These are phyloP conservation scores for Calcarius ornatus DNA, from an alignment of 2,113 vertebrate genomes.

Conservation along the genomic window DNA sequence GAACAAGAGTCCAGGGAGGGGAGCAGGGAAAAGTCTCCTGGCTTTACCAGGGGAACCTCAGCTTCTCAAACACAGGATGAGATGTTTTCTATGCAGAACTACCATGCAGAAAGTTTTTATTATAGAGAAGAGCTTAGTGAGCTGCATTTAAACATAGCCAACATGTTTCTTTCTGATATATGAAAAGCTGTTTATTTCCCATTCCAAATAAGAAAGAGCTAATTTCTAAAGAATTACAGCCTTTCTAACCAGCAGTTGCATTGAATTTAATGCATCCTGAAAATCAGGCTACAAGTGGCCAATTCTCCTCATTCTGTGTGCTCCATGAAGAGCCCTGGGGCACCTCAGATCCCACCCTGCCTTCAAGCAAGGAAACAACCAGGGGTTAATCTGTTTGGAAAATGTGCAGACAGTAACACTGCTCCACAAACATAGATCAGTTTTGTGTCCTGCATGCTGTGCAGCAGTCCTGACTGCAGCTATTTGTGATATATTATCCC, in stretches of 20 bases:
- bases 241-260: background rate
- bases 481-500: background rate
- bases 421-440: background rate
- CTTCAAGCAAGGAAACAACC: background rate
- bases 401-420: background rate
- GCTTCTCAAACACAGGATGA: background rate
- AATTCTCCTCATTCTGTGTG: background rate
- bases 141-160: background rate
- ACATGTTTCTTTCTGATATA: background rate
- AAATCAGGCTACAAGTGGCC: background rate
- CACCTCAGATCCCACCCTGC: background rate
- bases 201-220: background rate
- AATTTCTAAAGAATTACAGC: background rate
- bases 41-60: background rate
- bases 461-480: background rate
- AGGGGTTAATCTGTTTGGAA: background rate
- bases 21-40: background rate
- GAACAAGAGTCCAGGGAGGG: background rate
- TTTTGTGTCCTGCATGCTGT: background rate
- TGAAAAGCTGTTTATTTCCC: background rate
- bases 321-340: background rate
- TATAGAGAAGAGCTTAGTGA: background rate
- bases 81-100: background rate
- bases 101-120: background rate
- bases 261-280: background rate